These are phyloP conservation scores for Fulmarus glacialis DNA, from an alignment of 2,113 vertebrate genomes.

Conservation along the genomic window DNA sequence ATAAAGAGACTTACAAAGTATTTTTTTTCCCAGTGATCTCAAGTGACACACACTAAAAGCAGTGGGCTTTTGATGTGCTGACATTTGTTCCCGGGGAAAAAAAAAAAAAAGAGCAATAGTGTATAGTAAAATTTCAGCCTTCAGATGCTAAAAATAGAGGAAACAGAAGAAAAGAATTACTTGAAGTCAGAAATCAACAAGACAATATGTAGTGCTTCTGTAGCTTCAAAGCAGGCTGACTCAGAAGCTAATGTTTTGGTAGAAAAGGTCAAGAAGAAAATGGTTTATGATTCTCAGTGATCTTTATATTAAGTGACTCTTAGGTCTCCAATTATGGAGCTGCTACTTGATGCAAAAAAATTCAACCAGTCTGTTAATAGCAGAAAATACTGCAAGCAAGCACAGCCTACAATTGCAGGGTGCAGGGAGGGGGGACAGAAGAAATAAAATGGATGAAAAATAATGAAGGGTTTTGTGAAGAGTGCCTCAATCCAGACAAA, in stretches of 20 bases:
- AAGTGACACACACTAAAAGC: conserved; percentile 17
- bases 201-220: conserved; percentile 9
- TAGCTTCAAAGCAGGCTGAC: conserved; percentile 44
- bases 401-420: background rate
- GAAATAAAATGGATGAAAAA: background rate
- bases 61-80: conserved; percentile 23
- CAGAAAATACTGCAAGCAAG: background rate
- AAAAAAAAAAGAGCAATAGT: background rate
- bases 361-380: background rate
- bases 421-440: background rate
- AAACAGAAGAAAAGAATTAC: conserved; percentile 9
- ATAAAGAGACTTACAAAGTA: background rate
- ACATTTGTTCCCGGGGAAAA: background rate
- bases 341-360: background rate
- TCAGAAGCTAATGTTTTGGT: conserved; percentile 54
- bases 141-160: conserved; percentile 42
- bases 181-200: conserved; percentile 33
- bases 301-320: conserved; percentile 41
- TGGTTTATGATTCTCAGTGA: conserved; percentile 9
- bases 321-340: background rate
- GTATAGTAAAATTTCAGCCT: conserved; percentile 35
- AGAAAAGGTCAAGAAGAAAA: conserved; percentile 54
- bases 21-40: background rate
- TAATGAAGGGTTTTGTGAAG: background rate
- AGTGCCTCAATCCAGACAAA: background rate